Evolutionary conservation across 2,888 invertebrate species (phyloP).

Genomic region (Prosapia bicincta): DNA sequence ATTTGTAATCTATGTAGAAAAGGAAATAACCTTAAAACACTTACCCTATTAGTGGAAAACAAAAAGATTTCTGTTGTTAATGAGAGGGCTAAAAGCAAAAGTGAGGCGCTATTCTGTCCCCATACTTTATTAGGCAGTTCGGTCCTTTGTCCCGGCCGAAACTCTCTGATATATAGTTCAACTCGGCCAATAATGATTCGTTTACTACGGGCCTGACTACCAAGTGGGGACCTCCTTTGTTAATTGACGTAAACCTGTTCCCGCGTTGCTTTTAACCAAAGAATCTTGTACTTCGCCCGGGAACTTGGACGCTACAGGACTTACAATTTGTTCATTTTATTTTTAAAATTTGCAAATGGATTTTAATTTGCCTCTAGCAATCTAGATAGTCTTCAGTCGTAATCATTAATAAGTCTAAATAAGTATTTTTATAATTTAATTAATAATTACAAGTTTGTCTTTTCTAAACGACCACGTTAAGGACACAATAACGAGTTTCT

Average conservation of each 20-base stretch:
- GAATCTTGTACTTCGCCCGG: neutral
- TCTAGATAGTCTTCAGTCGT: too few relatives aligned
- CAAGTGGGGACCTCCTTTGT: neutral
- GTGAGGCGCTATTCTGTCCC: slow-evolving; percentile 17
- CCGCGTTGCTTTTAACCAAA: neutral
- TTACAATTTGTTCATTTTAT: too few relatives aligned
- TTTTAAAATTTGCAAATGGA: too few relatives aligned
- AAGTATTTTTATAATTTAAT: too few relatives aligned
- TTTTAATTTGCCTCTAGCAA: too few relatives aligned
- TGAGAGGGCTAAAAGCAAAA: slow-evolving; percentile 14
- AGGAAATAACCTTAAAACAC: neutral
- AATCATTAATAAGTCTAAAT: too few relatives aligned
- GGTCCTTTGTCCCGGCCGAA: neutral
- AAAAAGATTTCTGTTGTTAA: slow-evolving; percentile 24
- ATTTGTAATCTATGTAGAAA: slow-evolving; percentile 26
- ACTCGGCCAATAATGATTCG: slow-evolving; percentile 10
- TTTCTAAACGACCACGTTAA: too few relatives aligned
- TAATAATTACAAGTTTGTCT: too few relatives aligned
- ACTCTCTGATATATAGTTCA: slow-evolving; percentile 17
- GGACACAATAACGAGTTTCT: too few relatives aligned
- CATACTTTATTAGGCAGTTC: slow-evolving; percentile 21
- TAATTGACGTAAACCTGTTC: neutral
- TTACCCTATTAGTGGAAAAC: slow-evolving; percentile 27
- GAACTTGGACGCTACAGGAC: neutral
- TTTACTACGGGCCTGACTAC: neutral